Percentiles rank a stretch among this genome's conserved stretches.
Evolutionary conservation across 1,140 invertebrate genomes (phyloP).

Genomic region (Kradibia gibbosae): DNA sequence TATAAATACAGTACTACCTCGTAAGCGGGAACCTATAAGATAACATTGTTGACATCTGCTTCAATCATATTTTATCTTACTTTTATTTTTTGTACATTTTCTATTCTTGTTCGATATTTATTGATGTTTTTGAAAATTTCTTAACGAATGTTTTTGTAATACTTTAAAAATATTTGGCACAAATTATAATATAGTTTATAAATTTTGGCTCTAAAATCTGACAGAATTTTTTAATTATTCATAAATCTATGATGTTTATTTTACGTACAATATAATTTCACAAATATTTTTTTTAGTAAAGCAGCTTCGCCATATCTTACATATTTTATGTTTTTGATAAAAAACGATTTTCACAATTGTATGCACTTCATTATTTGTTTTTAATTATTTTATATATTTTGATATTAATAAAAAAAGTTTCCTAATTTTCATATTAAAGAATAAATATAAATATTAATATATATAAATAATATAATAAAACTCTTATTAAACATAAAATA

Average conservation of each 20-base stretch:
- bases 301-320: no score
- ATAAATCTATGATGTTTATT: slow-evolving; percentile 34
- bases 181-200: background rate
- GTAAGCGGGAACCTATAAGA: no score
- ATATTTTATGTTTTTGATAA: no score
- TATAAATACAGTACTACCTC: no score
- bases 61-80: slow-evolving; percentile 9
- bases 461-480: no score
- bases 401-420: no score
- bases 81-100: slow-evolving; percentile 26
- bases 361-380: no score
- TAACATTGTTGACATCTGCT: slow-evolving; percentile 18
- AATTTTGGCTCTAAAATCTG: slow-evolving; percentile 3
- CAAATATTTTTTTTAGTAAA: slow-evolving; percentile 1
- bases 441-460: no score
- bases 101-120: slow-evolving; percentile 33
- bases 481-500: no score
- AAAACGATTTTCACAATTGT: no score
- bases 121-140: slow-evolving; percentile 11
- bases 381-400: no score
- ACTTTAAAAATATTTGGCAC: slow-evolving; percentile 11
- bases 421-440: no score
- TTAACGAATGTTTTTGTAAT: background rate
- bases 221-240: background rate
- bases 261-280: background rate